Percentiles rank a stretch among this genome's conserved stretches.
Evolutionary conservation across 2,888 invertebrate species (phyloP).

Genomic region (Drosophila mulleri): DNA sequence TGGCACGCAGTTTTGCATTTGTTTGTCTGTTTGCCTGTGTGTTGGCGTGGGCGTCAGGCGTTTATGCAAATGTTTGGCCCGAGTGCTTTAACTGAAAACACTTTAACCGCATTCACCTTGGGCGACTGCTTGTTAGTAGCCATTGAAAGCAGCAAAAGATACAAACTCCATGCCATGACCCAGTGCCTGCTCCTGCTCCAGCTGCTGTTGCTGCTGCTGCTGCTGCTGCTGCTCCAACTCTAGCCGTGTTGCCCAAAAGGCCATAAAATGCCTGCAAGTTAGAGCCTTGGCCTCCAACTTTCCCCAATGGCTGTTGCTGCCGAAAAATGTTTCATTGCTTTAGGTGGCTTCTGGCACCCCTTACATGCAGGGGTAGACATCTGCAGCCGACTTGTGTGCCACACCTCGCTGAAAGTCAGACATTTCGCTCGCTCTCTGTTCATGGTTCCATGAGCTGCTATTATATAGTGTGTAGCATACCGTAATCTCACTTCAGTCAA

Average conservation of each 20-base stretch:
- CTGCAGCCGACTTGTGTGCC: conserved; percentile 51
- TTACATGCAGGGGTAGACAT: conserved; percentile 7
- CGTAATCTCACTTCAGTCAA: conserved; percentile 79
- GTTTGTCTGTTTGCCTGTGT: conserved; percentile 31
- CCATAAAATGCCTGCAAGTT: conserved; percentile 81
- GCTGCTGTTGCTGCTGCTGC: no score
- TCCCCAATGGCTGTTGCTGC: conserved; percentile 53
- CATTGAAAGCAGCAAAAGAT: conserved; percentile 72
- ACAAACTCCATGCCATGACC: conserved; percentile 34
- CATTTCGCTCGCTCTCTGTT: conserved; percentile 30
- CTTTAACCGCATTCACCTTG: conserved; percentile 81
- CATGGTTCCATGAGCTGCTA: conserved; percentile 64
- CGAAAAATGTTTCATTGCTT: conserved; percentile 80
- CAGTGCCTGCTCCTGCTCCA: conserved; percentile 15
- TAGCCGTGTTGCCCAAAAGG: conserved; percentile 59
- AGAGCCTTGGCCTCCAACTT: conserved; percentile 46
- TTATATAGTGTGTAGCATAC: conserved; percentile 71
- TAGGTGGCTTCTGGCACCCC: conserved; percentile 34
- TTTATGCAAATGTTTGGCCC: conserved; percentile 78
- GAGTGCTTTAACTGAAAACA: conserved; percentile 78
- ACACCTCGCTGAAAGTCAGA: conserved; percentile 48
- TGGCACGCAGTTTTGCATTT: conserved; percentile 24
- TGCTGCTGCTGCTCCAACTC: not conserved
- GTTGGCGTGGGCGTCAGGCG: conserved; percentile 51
- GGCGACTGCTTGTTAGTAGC: conserved; percentile 78